phyloP scores from a whole-genome alignment of 2,888 invertebrate genomes.

The Anoncus sp. region DNA sequence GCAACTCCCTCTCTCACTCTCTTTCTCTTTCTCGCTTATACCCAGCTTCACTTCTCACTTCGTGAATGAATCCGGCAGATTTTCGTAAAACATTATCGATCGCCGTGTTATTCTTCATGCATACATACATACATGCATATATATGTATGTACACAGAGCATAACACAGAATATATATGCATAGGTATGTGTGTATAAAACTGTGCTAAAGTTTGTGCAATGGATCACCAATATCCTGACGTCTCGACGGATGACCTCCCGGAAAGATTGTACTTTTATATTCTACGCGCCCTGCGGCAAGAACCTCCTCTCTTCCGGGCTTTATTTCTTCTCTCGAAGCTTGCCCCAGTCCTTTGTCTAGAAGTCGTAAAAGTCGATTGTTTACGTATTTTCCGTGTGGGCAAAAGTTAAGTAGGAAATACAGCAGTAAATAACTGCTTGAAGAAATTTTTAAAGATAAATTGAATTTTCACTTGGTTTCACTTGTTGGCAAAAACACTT shows the following conservation, averaged over 20 bases:
- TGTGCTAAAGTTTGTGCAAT: conserved; percentile 41
- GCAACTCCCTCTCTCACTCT: background rate
- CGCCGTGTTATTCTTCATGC: conserved; percentile 31
- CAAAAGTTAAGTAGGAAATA: conserved; percentile 2
- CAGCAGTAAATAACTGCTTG: background rate
- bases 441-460: conserved; percentile 32
- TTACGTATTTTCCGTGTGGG: conserved; percentile 4
- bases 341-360: background rate
- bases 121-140: conserved; percentile 32
- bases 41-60: conserved; percentile 20
- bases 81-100: conserved; percentile 42
- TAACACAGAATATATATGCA: background rate
- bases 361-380: conserved; percentile 7
- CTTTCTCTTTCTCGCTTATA: no score
- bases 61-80: conserved; percentile 2
- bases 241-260: conserved; percentile 35
- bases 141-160: background rate
- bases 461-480: no score
- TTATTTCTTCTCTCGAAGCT: conserved; percentile 34
- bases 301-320: conserved; percentile 11
- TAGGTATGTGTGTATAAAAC: background rate
- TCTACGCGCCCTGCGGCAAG: conserved; percentile 25
- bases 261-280: conserved; percentile 49
- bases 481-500: no score
- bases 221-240: conserved; percentile 44